Base-by-base conservation (phyloP, 2,113 vertebrate genomes). In the Noturus placidus region DNA sequence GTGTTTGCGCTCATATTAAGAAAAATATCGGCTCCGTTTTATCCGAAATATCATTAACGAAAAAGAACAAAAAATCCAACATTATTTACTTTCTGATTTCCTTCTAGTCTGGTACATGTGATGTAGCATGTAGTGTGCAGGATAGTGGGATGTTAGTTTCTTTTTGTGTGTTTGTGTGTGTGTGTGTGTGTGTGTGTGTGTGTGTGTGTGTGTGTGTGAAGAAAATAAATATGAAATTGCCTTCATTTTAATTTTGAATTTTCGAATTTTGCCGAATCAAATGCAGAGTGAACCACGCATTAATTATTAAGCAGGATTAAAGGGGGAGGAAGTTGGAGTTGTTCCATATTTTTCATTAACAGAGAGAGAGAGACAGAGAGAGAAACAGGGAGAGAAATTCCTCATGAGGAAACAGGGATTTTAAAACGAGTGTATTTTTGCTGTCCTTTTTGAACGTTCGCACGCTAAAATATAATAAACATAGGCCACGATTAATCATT, bases 221-320 rank as follows among this genome's bases (percentile, higher is more conserved):
- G 5, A 46, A 46, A 6, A 13, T 0, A 27, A 14, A 33, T 25
- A 35, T 56, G 15, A 35, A 61, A 38, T 57, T 17, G 4, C 6
- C 6, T 82, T 82, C 0, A 82, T 38, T 82, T 42, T 27, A 7
- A 82, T 27, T 59, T 61, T 0, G 20, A 13, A 81, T 59, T 61
- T 82, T 38, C 5, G 1, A 30, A 78, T 78, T 54, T 52, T 13
- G 52, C 54, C 30, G 25, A 81, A 25, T 33, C 30, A 59, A 35
- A 81, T 35, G 17, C 54, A 33, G 61, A 89, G 65, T 33, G 46
- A 69, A 82, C 67, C 35, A 25, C 35, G 80, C 61, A 90, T 91
- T 82, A 91, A 89, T 88, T 89, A 89, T 88, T 82, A 87, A 83
- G 82, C 80, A 67, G 89, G 90, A 91, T 90, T 90, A 90, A 89